Evolutionary conservation across 2,113 vertebrate species (phyloP), one percentile per base, ranked within the genome.

Genomic region (Bombycilla garrulus): DNA sequence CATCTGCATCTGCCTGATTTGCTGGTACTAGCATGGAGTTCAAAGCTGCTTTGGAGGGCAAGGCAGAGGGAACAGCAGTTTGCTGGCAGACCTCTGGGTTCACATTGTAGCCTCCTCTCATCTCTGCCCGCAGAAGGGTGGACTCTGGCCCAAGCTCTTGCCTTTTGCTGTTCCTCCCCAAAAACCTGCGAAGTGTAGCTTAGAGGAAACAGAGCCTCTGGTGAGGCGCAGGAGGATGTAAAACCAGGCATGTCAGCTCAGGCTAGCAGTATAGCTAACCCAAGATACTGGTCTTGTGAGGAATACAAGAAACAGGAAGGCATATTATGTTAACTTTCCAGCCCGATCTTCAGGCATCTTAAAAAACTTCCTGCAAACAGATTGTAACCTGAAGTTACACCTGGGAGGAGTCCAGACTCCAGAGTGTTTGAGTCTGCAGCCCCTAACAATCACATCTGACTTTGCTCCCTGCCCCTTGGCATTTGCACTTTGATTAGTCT

Each of bases 51-150:
- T 54, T 14, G 15, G 15, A 12, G 16, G 26, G 12, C 35, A 57
- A 3, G 3, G 8, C 5, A 44, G 7, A 13, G 2, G 7, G 6
- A 70, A 6, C 6, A 57, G 11, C 1, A 1, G 0, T 42, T 19
- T 28, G 2, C 35, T 47, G 42, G 17, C 31, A 19, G 51, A 26
- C 22, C 18, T 25, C 42, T 47, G 38, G 4, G 6, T 74, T 25
- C 15, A 7, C 23, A 11, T 22, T 0, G 2, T 8, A 73, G 17
- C 19, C 6, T 17, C 6, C 10, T 3, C 22, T 15, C 17, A 18
- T 4, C 29, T 42, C 29, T 53, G 28, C n/a, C 11, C 47, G n/a
- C 31, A 25, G 25, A 33, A 80, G 29, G 5, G 5, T 9, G 8
- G 23, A 15, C 22, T 82, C 48, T 57, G 36, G 4, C 18, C 22